Base-by-base conservation (phyloP, 2,797 vertebrate genomes). In the Mormyrus proboscirostris region DNA sequence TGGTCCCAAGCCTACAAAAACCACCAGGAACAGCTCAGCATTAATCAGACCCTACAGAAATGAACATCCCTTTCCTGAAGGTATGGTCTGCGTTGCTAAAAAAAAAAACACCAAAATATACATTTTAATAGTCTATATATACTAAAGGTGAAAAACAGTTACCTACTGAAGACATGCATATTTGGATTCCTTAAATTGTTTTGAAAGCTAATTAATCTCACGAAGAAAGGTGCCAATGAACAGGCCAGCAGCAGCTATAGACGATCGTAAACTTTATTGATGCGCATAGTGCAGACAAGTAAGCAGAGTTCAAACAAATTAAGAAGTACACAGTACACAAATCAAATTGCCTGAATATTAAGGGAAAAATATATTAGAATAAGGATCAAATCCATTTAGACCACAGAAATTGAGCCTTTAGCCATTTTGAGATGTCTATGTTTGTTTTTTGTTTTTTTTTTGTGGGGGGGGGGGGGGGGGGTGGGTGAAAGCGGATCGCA, bases 1-100 rank as follows among this genome's bases (percentile, higher is more conserved):
- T 87, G 89, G 89, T 87, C 91, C 87, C 89, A 92, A 89, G 51
- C 55, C 87, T 83, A 86, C 88, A 44, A 57, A 91, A 90, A 91
- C 86, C 79, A 44, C 85, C 89, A 25, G 33, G 41, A 47, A 89
- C 86, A 88, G 87, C 86, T 62, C 65, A 88, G 87, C 85, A 89
- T 47, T 84, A 44, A n/a, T 82, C 76, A 47, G 38, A 82, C 44
- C 79, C 19, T 25, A 49, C 47, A 12, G 0, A 84, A 84, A 84
- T 10, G 7, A n/a, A 84, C 44, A 84, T 4, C n/a, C 16, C 79
- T 84, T 49, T 25, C n/a, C n/a, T 4, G n/a, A 84, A 47, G 25
- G 44, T 79, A 50, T 8, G 22, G 79, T 9, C 41, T 4, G 79
- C 6, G 4, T 22, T 2, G 4, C 25, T 84, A 22, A 50, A 79